A percentile compares a stretch with the other conserved stretches of the same genome.
Evolutionary conservation across 2,113 vertebrate species (phyloP).

Genomic region (Polypterus senegalus): DNA sequence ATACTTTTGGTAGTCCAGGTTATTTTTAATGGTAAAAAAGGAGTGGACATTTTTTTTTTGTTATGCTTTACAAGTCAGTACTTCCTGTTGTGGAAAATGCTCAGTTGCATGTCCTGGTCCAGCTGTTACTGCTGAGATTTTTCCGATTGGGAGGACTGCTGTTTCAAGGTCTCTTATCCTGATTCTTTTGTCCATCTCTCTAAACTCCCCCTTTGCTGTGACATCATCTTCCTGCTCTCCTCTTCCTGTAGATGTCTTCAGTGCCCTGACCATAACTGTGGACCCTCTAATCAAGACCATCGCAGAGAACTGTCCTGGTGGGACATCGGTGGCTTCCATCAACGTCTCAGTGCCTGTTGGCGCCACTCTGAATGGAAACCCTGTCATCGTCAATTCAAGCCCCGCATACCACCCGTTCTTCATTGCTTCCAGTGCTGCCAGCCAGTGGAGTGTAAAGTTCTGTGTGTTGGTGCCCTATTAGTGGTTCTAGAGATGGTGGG

Average conservation of each 20-base stretch:
- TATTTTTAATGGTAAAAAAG: too few relatives aligned
- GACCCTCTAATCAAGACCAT: constrained; percentile 13
- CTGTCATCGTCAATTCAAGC: constrained; percentile 23
- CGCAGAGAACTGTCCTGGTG: constrained; percentile 23
- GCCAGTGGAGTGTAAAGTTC: constrained; percentile 28
- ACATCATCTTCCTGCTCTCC: too few relatives aligned
- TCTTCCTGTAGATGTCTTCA: constrained; percentile 16
- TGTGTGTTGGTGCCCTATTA: neutral
- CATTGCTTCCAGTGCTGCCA: constrained; percentile 13
- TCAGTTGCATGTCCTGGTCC: too few relatives aligned
- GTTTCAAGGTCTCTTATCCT: neutral
- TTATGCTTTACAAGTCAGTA: too few relatives aligned
- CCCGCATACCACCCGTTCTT: constrained; percentile 25
- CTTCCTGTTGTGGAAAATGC: too few relatives aligned
- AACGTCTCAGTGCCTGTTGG: constrained; percentile 7
- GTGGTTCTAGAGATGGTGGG: too few relatives aligned
- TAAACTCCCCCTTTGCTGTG: neutral
- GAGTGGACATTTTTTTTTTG: too few relatives aligned
- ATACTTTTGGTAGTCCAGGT: too few relatives aligned
- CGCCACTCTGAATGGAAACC: constrained; percentile 20
- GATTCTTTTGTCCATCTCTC: neutral
- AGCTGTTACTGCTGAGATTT: too few relatives aligned
- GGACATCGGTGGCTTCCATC: constrained; percentile 14
- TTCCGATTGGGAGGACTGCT: neutral
- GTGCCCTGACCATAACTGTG: constrained; percentile 15